These are phyloP conservation scores for Philotrypesis tridentata DNA, from an alignment of 1,140 invertebrate species.

Conservation along the genomic window DNA sequence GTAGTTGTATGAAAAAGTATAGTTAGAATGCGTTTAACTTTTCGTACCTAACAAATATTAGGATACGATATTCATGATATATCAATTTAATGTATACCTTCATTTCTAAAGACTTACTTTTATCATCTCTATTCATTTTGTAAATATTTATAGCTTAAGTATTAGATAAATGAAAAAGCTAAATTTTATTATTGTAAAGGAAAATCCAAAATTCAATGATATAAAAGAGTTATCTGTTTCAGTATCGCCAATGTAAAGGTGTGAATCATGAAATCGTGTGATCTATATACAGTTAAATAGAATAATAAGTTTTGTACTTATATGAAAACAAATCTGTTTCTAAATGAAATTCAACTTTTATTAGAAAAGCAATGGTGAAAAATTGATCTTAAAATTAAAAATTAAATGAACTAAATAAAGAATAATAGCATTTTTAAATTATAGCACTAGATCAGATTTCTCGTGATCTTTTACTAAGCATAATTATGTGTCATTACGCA, in stretches of 20 bases:
- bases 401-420: background rate
- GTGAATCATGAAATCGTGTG: constrained; percentile 13
- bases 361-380: constrained; percentile 34
- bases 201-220: background rate
- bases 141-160: constrained; percentile 19
- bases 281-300: constrained; percentile 2
- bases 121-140: constrained; percentile 3
- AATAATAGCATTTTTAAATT: no score
- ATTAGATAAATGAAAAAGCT: background rate
- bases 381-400: background rate
- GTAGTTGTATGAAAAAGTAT: constrained; percentile 27
- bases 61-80: constrained; percentile 11
- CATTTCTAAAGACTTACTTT: background rate
- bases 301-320: constrained; percentile 5
- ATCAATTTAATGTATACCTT: constrained; percentile 20
- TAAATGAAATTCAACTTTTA: constrained; percentile 30
- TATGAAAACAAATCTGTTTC: constrained; percentile 25
- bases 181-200: constrained; percentile 9
- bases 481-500: background rate
- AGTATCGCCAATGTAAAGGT: background rate
- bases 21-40: background rate
- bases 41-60: background rate
- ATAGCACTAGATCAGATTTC: no score
- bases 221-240: background rate
- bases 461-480: no score